Evolutionary conservation across 2,888 invertebrate species (phyloP), one percentile per base, ranked within the genome.

Genomic region (Aspidiotus destructor): DNA sequence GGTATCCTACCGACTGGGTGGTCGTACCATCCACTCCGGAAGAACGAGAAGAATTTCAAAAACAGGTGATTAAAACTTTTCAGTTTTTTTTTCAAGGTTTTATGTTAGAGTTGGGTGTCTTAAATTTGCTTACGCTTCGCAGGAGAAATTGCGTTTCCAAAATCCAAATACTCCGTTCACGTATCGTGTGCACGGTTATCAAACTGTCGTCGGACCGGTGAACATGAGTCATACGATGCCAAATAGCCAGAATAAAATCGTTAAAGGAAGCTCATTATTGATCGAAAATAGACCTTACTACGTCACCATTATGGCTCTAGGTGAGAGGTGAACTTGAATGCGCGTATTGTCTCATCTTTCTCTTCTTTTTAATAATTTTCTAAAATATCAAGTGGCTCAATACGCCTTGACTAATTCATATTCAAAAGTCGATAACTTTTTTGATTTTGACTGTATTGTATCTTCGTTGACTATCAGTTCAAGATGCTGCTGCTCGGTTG

Each of bases 111-210:
- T 28, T 28, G 10, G 76, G 74, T 40, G 8, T 15, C 60, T 40
- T 11, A 68, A 9, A 67, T n/a, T 67, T 67, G 6, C 10, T 11
- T 48, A 57, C 44, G 42, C 60, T 58, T 28, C 69, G 52, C 87
- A 95, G 79, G 96, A 97, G 77, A 82, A 87, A 15, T 80, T 83
- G 73, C 82, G 96, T 61, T 97, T 93, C 76, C 86, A 89, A 60
- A 86, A 89, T 71, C 94, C 96, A 0, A 92, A 94, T 73, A 89
- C 89, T 75, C 89, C 95, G 0, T 97, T 92, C 75, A 94, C 94
- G 0, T 95, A 92, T 75, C 81, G 85, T 15, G 87, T 92, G 81
- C 88, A 93, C 76, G 91, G 89, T 73, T 94, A 88, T 75, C 88
- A 88, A 73, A 86, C 87, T 60, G 86, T 89, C 8, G 90, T 91